Percentiles rank a stretch among this genome's conserved stretches.
These are phyloP conservation scores for Microctonus brassicae DNA, from an alignment of 2,888 invertebrate species.

Conservation along the genomic window DNA sequence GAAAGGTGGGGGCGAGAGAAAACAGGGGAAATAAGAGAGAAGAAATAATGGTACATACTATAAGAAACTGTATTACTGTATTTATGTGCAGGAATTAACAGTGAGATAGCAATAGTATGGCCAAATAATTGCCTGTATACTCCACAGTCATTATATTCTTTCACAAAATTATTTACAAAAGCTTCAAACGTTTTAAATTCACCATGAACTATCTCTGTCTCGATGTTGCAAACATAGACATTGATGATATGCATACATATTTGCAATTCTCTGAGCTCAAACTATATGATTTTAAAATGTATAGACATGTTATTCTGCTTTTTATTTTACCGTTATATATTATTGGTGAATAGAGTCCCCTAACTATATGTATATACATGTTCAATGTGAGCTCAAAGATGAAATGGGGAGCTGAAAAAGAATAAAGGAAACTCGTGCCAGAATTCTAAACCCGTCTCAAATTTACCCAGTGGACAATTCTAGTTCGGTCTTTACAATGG, in stretches of 20 bases:
- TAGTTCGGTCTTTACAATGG: not conserved
- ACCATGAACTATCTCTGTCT: too few species aligned
- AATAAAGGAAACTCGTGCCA: slow-evolving; percentile 1
- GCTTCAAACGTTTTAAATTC: not conserved
- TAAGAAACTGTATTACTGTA: not conserved
- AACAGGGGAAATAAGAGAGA: not conserved
- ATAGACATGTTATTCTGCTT: not conserved
- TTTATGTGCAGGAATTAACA: not conserved
- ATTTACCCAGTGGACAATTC: not conserved
- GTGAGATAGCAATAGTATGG: too few species aligned
- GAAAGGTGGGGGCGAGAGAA: not conserved
- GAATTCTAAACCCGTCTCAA: not conserved
- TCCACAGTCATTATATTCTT: too few species aligned
- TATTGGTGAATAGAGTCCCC: not conserved
- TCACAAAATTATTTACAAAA: too few species aligned
- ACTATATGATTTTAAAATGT: too few species aligned
- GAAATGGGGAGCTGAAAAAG: not conserved
- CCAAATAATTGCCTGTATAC: too few species aligned
- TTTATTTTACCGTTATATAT: not conserved
- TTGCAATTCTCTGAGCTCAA: too few species aligned
- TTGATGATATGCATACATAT: too few species aligned
- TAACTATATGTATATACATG: not conserved
- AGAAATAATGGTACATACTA: not conserved
- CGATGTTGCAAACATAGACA: too few species aligned
- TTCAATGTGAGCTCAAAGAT: not conserved